phyloP scores from a whole-genome alignment of 2,113 vertebrate genomes.

The Coptodon rendalli region DNA sequence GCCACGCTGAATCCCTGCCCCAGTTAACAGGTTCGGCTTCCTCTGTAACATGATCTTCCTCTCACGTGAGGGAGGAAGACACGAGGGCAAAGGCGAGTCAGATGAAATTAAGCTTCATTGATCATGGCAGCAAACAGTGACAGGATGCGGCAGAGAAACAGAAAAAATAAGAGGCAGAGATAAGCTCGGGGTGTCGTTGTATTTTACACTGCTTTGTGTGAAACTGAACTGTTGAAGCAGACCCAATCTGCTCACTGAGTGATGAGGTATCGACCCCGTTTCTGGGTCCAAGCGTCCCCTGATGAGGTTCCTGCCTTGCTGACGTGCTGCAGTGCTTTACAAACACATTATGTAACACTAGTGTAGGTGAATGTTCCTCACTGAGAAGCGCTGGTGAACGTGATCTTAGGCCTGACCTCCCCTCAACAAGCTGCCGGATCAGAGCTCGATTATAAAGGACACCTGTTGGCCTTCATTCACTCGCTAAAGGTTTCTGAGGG shows the following conservation, averaged over 20 bases:
- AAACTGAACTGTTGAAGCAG: background rate
- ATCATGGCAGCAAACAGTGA: constrained; percentile 47
- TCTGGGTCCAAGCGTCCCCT: background rate
- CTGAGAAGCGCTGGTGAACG: background rate
- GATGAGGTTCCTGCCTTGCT: background rate
- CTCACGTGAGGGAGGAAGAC: background rate
- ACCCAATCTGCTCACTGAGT: background rate
- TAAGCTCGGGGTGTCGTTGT: background rate
- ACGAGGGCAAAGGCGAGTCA: background rate
- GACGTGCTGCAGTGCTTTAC: background rate
- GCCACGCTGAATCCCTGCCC: background rate
- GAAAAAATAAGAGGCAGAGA: background rate
- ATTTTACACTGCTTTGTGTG: background rate
- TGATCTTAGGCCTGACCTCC: background rate
- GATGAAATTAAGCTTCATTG: constrained; percentile 57
- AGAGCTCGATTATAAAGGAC: background rate
- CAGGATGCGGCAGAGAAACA: constrained; percentile 11
- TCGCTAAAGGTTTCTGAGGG: background rate
- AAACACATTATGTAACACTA: background rate
- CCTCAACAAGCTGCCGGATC: background rate
- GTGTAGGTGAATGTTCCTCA: background rate
- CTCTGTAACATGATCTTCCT: background rate
- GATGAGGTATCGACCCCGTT: background rate
- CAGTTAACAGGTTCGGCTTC: background rate
- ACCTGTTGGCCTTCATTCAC: background rate